Evolutionary conservation across 1,140 invertebrate genomes (phyloP), one percentile per base, ranked within the genome.

Genomic region (Stegodyphus mimosarum): DNA sequence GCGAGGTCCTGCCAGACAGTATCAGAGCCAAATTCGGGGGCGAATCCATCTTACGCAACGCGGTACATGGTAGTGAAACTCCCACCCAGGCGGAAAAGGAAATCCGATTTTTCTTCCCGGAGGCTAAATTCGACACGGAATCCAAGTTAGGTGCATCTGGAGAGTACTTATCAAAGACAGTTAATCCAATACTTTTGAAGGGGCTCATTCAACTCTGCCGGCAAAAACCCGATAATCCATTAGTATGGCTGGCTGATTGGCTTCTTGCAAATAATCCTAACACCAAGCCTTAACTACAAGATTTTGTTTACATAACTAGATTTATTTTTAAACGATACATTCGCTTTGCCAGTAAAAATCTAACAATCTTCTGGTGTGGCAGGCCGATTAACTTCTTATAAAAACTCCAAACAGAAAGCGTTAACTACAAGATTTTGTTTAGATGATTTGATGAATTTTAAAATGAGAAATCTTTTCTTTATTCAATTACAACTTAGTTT

Each of bases 171-270:
- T 78, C 83, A 7, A 52, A 78, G 18, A 73, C 67, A 15, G 83
- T 86, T 7, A 86, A 86, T 67, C 83, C 83, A 10, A 60, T 73
- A 49, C 50, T 86, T 6, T 15, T 86, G 69, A 86, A 86, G 33
- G 83, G 83, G 13, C 18, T 86, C 5, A 78, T 86, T 1, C 76
- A 78, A 13, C 11, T 86, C 2, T 86, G 83, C 49, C 63, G 76
- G 11, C 75, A 86, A 50, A 86, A 86, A n/a, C 83, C 83, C 48
- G 83, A 86, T 11, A 86, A 86, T 73, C 83, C 83, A 11, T 33
- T 86, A 13, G 76, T 86, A n/a, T 86, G 83, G 83, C 50, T 86
- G 7, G 83, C 83, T 6, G 83, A 86, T 50, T 86, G 83, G 83
- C 60, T 86, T 0, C 52, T 86, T 6, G 83, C 83, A 13, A 86